Conservation (phyloP, 2,797 vertebrate species). For the Mareca penelope region DNA sequence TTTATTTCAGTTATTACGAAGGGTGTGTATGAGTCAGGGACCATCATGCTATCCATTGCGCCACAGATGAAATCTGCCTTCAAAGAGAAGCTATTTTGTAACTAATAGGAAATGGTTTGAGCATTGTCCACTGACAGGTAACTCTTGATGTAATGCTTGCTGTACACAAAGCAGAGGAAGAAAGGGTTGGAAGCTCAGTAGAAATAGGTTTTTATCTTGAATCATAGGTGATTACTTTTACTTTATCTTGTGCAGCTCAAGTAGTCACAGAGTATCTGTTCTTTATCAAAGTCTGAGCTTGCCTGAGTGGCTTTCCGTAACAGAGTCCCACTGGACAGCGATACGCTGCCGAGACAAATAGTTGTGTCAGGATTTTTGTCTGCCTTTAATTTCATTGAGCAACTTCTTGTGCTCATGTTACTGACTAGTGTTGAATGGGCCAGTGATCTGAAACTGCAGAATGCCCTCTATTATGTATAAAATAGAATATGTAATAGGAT, state of each 20-base stretch:
- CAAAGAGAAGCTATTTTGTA: neutral
- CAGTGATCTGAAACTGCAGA: neutral
- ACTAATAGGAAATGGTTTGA: neutral
- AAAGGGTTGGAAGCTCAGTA: neutral
- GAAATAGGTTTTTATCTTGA: neutral
- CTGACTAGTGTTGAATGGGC: neutral
- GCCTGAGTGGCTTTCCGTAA: neutral
- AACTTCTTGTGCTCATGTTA: neutral
- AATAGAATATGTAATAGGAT: neutral
- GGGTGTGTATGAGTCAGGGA: neutral
- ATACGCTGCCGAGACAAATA: neutral
- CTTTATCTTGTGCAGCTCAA: neutral
- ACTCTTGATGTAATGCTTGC: neutral
- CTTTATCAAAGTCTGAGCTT: conserved; percentile 5
- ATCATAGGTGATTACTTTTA: neutral
- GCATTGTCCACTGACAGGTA: neutral
- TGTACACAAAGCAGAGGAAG: neutral
- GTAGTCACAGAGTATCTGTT: neutral
- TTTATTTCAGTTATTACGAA: neutral
- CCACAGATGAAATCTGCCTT: neutral
- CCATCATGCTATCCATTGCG: neutral
- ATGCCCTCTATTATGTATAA: neutral
- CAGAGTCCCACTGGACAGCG: neutral
- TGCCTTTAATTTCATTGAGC: neutral
- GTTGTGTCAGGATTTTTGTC: neutral